Evolutionary conservation across 1,140 invertebrate genomes (phyloP), one percentile per base, ranked within the genome.

Genomic region (Trigoniulus corallinus): DNA sequence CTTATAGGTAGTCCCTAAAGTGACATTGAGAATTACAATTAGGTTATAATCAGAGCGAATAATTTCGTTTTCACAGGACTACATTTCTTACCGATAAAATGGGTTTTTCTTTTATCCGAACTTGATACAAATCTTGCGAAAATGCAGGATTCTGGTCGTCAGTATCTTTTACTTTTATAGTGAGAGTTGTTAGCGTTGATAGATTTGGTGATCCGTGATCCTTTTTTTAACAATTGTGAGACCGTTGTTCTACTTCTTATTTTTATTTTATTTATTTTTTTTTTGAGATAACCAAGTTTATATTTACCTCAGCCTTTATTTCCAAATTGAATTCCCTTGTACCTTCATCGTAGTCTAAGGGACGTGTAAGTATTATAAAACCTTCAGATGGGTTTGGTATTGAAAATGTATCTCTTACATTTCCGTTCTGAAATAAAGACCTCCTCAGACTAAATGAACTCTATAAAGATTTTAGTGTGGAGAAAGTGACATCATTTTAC

Each of bases 61-160:
- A n/a, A n/a, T n/a, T n/a, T n/a, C n/a, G n/a, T n/a, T n/a, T n/a
- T n/a, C n/a, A n/a, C n/a, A n/a, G n/a, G n/a, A n/a, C n/a, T n/a
- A n/a, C n/a, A 42, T 52, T 49, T 67, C 70, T 65, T 66, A 79
- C 78, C 23, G 78, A 74, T 2, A 79, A 73, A 2, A 73, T 74
- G 61, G 87, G 87, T 67, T 87, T 83, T 0, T 82, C 82, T 66
- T 86, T 84, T 45, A 86, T 80, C 60, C 83, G 86, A 26, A 81
- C 76, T 2, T 82, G 82, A 56, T 86, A 82, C 44, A 79, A 71
- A 1, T 82, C 65, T 58, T 78, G 79, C 57, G 83, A 37, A 48
- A 60, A 58, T 3, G 44, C 83, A 0, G 84, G 84, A 64, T 88
- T 84, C 62, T 88, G 81, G 62, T 92, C 87, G 57, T 91, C 87